phyloP scores from a whole-genome alignment of 30 jellyfish, hydroid and myxozoan genomes.

The Sanderia malayensis region DNA sequence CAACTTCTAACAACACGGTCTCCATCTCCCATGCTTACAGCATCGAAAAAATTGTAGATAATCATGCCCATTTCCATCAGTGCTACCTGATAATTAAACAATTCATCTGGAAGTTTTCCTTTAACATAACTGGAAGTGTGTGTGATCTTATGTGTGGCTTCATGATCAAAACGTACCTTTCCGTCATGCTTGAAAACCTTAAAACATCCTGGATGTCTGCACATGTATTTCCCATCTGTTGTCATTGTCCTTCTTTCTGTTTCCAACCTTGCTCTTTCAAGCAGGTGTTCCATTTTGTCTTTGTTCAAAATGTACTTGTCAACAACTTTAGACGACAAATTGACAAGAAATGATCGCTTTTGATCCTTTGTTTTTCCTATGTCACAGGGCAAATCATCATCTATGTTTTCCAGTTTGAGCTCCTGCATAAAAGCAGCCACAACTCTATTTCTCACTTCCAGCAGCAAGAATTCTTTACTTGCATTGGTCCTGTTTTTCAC shows the following conservation, averaged over 20 bases:
- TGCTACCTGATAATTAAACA: background rate
- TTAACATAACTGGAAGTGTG: background rate
- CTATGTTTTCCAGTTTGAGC: background rate
- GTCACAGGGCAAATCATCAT: background rate
- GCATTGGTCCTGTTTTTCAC: background rate
- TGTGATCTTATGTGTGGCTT: background rate
- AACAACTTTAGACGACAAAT: background rate
- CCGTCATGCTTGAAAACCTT: background rate
- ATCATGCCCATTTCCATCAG: background rate
- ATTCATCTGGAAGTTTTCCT: background rate
- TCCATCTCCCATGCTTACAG: constrained; percentile 2
- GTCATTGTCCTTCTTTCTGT: background rate
- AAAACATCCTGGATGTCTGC: background rate
- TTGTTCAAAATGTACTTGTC: background rate
- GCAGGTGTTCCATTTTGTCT: background rate
- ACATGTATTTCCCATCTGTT: background rate
- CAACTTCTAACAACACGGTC: background rate
- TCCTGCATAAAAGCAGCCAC: constrained; percentile 1
- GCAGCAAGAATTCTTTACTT: background rate
- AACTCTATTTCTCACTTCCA: background rate
- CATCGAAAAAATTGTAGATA: background rate
- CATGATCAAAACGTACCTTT: background rate
- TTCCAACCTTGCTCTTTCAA: background rate
- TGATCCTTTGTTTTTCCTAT: background rate
- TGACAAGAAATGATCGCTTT: background rate